Conservation (phyloP, 1,140 invertebrate species). For the Drosophila neocordata region DNA sequence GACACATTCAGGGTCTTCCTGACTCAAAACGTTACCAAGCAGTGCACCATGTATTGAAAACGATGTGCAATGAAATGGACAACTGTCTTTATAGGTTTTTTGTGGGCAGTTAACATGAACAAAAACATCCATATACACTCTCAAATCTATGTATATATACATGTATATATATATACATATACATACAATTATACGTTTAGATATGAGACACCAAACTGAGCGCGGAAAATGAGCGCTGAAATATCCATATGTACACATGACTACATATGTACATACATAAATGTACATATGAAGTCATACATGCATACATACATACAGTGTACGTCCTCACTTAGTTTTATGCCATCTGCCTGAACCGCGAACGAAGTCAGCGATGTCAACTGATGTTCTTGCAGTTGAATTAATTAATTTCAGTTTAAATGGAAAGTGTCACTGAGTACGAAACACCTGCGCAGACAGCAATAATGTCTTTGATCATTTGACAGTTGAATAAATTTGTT, state of each 20-base stretch:
- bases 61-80: conserved; percentile 13
- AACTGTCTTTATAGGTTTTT: conserved; percentile 77
- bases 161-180: conserved; percentile 21
- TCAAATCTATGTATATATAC: no score
- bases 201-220: no score
- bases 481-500: conserved; percentile 79
- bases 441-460: conserved; percentile 78
- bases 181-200: conserved; percentile 13
- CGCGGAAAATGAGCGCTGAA: no score
- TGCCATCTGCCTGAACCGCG: conserved; percentile 57
- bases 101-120: conserved; percentile 75
- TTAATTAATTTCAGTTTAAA: conserved; percentile 79
- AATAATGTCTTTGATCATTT: conserved; percentile 70
- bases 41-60: conserved; percentile 17
- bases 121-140: conserved; percentile 14
- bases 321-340: conserved; percentile 71
- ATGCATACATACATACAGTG: neutral
- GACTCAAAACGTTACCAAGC: neutral
- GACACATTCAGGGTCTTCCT: conserved; percentile 39
- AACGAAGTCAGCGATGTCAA: conserved; percentile 50
- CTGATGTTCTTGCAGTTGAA: conserved; percentile 52
- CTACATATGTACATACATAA: conserved; percentile 3
- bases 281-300: neutral
- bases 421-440: conserved; percentile 76
- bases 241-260: conserved; percentile 33